phyloP scores from a whole-genome alignment of 2,888 invertebrate genomes.

The Harpalus rufipes region DNA sequence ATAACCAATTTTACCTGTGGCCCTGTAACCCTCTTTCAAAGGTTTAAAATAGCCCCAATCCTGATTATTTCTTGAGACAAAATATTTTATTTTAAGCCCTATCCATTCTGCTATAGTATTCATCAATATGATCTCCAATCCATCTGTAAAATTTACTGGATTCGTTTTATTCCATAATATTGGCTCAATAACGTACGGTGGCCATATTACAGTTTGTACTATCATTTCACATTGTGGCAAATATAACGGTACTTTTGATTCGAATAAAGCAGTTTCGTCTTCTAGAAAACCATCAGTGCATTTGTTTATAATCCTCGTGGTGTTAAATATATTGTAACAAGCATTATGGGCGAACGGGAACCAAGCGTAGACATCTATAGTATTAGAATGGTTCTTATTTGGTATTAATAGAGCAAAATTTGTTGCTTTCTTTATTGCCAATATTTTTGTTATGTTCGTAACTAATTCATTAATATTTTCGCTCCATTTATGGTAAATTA shows the following conservation, averaged over 20 bases:
- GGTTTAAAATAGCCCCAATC: constrained; percentile 68
- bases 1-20: constrained; percentile 17
- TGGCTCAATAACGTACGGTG: constrained; percentile 69
- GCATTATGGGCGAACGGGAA: constrained; percentile 40
- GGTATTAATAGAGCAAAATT: constrained; percentile 14
- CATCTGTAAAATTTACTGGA: constrained; percentile 67
- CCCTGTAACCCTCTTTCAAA: background rate
- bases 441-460: background rate
- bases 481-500: constrained; percentile 1
- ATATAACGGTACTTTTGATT: constrained; percentile 67
- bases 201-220: constrained; percentile 69
- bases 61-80: constrained; percentile 67
- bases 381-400: constrained; percentile 8
- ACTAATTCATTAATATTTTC: constrained; percentile 9
- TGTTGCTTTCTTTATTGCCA: background rate
- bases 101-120: constrained; percentile 68
- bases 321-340: constrained; percentile 31
- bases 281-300: constrained; percentile 45
- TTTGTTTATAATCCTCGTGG: constrained; percentile 30
- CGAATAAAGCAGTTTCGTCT: background rate
- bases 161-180: background rate
- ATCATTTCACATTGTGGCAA: constrained; percentile 67
- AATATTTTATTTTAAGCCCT: constrained; percentile 68
- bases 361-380: constrained; percentile 53
- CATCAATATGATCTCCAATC: constrained; percentile 69